Evolutionary conservation across 1,140 invertebrate species (phyloP).

Genomic region (Coptotermes formosanus): DNA sequence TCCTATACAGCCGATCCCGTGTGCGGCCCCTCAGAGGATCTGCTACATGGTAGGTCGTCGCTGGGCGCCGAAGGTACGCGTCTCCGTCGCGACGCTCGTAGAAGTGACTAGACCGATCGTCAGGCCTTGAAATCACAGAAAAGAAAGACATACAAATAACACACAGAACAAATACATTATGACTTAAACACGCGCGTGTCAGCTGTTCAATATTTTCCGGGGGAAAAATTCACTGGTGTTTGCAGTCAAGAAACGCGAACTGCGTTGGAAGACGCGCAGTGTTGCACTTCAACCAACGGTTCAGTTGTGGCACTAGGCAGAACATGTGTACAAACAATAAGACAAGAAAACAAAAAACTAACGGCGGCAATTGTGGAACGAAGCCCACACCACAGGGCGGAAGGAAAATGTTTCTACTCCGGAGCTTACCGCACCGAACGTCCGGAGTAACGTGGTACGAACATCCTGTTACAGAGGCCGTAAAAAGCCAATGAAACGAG

Average conservation of each 20-base stretch:
- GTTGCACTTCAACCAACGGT: not conserved
- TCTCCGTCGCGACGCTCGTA: constrained; percentile 46
- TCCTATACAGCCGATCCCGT: constrained; percentile 49
- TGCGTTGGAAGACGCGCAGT: not conserved
- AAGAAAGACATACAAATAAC: not conserved
- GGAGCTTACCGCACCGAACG: not conserved
- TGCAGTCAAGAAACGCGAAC: not conserved
- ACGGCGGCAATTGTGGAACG: not conserved
- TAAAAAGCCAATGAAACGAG: not conserved
- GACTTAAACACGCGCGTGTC: not conserved
- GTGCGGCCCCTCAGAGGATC: constrained; percentile 44
- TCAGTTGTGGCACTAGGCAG: not conserved
- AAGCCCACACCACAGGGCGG: not conserved
- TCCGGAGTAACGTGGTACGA: not conserved
- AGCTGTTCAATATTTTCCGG: not conserved
- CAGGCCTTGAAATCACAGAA: constrained; percentile 41
- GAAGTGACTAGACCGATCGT: constrained; percentile 52
- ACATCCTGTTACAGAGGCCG: not conserved
- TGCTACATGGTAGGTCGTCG: constrained; percentile 42
- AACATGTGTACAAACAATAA: not conserved
- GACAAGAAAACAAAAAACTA: not conserved
- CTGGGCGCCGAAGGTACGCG: constrained; percentile 44
- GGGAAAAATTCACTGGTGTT: not conserved
- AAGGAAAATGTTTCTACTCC: not conserved
- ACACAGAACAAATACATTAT: not conserved